Evolutionary conservation across 2,888 invertebrate species (phyloP), one percentile per base, ranked within the genome.

Genomic region (Hydroisotoma schaefferi): DNA sequence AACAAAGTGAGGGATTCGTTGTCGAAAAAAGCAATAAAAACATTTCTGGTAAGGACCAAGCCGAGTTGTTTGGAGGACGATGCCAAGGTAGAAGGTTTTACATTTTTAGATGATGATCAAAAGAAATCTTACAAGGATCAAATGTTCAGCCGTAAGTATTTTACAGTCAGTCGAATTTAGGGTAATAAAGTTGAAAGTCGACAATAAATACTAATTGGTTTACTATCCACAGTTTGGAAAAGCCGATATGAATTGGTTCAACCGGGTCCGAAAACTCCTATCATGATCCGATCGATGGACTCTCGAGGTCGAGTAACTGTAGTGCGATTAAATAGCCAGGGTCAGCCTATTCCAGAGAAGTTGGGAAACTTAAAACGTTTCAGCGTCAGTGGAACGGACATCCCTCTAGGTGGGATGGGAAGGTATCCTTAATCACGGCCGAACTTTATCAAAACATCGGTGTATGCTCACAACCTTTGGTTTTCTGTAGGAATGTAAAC

Each of bases 181-280:
- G 28, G 22, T 25, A 22, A 55, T 20, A 46, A 55, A 33, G 51
- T 38, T 40, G 33, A 15, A 46, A 33, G 15, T 27, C 5, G 43
- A 23, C 8, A 43, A 0, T n/a, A 25, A 37, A 38, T 18, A 43
- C 27, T 57, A 33, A 33, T 25, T 57, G 22, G 18, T 51, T 25
- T 37, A 25, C 44, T 52, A 53, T 29, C 55, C 55, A 2, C 44
- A 70, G 70, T 65, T 20, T 70, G 70, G 70, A 70, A 68, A 29
- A 55, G 61, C 22, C 65, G 65, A 2, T 70, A 68, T 23, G 70
- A 70, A 20, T 56, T 68, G 26, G 65, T 68, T 12, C 64, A 68
- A 40, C 70, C 70, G 20, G 70, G 70, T 5, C 65, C 65, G n/a
- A 70, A 67, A 54, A 67, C 60, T 37, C 70, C 70, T 10, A 59